phyloP scores from a whole-genome alignment of 2,113 vertebrate genomes.

The Hippocampus zosterae region DNA sequence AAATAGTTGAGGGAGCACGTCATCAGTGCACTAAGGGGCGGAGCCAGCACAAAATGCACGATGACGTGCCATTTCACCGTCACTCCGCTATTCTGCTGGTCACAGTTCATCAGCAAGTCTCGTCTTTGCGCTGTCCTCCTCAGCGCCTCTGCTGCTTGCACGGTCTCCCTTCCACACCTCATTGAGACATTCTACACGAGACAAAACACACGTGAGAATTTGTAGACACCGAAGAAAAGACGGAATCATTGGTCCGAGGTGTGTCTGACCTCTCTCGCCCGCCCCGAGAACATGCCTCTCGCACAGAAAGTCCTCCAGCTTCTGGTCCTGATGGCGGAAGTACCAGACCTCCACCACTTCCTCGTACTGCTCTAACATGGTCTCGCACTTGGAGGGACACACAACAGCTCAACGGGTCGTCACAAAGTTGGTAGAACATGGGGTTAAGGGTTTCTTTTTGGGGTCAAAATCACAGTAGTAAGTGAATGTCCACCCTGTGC shows the following conservation, averaged over 20 bases:
- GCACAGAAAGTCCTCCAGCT: slow-evolving; percentile 79
- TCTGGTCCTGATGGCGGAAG: slow-evolving; percentile 80
- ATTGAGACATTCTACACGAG: slow-evolving; percentile 72
- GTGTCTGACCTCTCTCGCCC: slow-evolving; percentile 68
- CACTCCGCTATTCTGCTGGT: slow-evolving; percentile 24
- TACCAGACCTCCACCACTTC: slow-evolving; percentile 84
- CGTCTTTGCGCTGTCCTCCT: slow-evolving; percentile 31
- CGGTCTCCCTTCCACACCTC: slow-evolving; percentile 78
- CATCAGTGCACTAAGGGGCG: background rate
- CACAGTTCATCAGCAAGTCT: slow-evolving; percentile 72
- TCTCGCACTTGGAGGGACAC: slow-evolving; percentile 76
- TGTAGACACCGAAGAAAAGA: no score
- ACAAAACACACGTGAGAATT: background rate
- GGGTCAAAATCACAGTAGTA: no score
- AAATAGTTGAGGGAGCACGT: background rate
- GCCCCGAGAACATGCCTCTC: slow-evolving; percentile 69
- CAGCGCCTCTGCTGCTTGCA: slow-evolving; percentile 45
- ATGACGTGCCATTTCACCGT: background rate
- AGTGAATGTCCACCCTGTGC: no score
- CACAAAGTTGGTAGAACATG: no score
- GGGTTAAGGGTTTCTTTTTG: no score
- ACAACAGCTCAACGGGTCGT: background rate
- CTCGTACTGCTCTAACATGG: slow-evolving; percentile 81
- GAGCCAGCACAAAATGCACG: background rate
- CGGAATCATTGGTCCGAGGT: background rate